Evolutionary conservation across 2,113 vertebrate species (phyloP), one percentile per base, ranked within the genome.

Genomic region (Columba livia): DNA sequence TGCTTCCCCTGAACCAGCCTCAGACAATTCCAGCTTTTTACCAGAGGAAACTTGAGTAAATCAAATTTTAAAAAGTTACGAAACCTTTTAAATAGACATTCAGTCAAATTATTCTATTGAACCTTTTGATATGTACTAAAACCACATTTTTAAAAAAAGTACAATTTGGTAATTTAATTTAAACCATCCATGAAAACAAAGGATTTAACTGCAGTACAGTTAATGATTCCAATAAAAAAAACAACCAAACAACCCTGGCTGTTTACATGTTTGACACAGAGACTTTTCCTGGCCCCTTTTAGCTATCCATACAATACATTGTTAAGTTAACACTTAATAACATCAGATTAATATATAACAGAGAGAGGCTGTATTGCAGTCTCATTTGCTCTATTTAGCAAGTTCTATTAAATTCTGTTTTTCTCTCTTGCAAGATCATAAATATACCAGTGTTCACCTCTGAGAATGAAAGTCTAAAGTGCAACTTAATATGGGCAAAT

Each of bases 291-390:
- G 91, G 47, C 69, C 77, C 56, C 82, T 91, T 90, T 94, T 67
- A 71, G 85, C 67, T 93, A 92, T 93, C 97, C 96, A 94, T 97
- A 96, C 67, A 90, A 93, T 92, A 69, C 71, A 89, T 58, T 94
- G 92, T 97, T 97, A 98, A 98, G 92, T 97, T 97, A 98, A 98
- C 97, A 98, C 97, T 98, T 98, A 97, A 96, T 97, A 97, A 97
- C 91, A 93, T 64, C 29, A 96, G 96, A 97, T 98, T 98, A 98
- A 98, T 98, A 97, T 97, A 95, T 98, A 98, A 98, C 98, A 95
- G 90, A 89, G 40, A 90, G 72, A 74, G 66, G 36, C 75, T 71
- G 64, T 40, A 89, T 82, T 90, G 77, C 90, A 95, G 78, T 73
- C 94, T 95, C 88, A 83, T 96, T 96, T 95, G 93, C 88, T 97